Conservation (phyloP, 2,797 vertebrate genomes). For the Natrix natrix region DNA sequence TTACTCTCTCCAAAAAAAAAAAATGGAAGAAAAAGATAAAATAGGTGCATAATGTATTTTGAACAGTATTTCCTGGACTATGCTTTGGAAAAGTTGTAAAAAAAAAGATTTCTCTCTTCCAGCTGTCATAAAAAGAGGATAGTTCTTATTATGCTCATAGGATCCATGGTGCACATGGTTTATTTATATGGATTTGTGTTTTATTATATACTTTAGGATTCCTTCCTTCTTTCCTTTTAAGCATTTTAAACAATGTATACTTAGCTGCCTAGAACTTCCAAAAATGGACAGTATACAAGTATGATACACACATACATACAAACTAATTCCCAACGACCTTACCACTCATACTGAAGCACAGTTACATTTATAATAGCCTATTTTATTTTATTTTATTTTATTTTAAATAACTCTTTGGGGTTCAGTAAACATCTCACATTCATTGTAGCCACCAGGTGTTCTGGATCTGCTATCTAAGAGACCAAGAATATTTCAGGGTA, state of each 20-base stretch:
- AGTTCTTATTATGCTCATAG: not conserved
- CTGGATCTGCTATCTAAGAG: not conserved
- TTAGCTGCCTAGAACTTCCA: not conserved
- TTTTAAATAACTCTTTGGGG: not conserved
- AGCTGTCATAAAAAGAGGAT: not conserved
- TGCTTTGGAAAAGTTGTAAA: not conserved
- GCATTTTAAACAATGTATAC: too few relatives aligned
- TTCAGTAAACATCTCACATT: not conserved
- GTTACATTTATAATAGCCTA: not conserved
- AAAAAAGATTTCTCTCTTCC: not conserved
- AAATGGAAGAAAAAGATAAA: not conserved
- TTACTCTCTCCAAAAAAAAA: not conserved
- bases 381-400: not conserved
- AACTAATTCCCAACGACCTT: not conserved
- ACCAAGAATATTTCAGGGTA: not conserved
- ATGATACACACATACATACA: not conserved
- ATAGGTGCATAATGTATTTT: not conserved
- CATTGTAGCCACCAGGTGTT: not conserved
- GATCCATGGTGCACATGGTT: not conserved
- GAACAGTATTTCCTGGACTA: not conserved
- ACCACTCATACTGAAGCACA: not conserved
- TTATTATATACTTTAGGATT: not conserved
- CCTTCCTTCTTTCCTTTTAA: too few relatives aligned
- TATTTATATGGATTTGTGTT: not conserved
- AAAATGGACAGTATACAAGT: not conserved